phyloP scores from a whole-genome alignment of 1,140 invertebrate species.

The Micrasema longulum region DNA sequence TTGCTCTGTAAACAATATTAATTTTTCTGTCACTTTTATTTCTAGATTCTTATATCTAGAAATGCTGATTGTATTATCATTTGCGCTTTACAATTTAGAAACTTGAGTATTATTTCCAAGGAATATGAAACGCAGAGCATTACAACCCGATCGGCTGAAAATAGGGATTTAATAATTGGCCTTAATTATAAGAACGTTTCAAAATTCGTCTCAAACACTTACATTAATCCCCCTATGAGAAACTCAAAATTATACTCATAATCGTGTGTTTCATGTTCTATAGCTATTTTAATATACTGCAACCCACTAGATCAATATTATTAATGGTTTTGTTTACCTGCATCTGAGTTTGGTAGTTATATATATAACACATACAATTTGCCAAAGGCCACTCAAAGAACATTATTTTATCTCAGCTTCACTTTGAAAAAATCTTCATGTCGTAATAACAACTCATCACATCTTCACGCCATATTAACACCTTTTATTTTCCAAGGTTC shows the following conservation, averaged over 20 bases:
- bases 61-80: conserved; percentile 38
- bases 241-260: conserved; percentile 15
- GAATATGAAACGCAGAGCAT: conserved; percentile 37
- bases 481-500: conserved; percentile 39
- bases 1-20: background rate
- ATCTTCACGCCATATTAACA: conserved; percentile 33
- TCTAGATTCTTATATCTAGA: conserved; percentile 26
- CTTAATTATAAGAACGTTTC: no score
- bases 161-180: no score
- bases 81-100: conserved; percentile 35
- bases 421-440: conserved; percentile 19
- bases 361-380: conserved; percentile 28
- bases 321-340: conserved; percentile 25
- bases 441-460: conserved; percentile 37
- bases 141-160: no score
- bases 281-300: conserved; percentile 23
- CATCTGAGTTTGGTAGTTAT: conserved; percentile 37
- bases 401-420: conserved; percentile 13
- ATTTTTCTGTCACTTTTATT: conserved; percentile 30
- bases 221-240: conserved; percentile 11
- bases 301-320: conserved; percentile 37
- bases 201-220: conserved; percentile 9
- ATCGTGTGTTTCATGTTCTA: conserved; percentile 39
- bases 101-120: conserved; percentile 32
- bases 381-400: conserved; percentile 27